Evolutionary conservation across 2,797 vertebrate genomes (phyloP), one percentile per base, ranked within the genome.

Genomic region (Lepilemur ruficaudatus): DNA sequence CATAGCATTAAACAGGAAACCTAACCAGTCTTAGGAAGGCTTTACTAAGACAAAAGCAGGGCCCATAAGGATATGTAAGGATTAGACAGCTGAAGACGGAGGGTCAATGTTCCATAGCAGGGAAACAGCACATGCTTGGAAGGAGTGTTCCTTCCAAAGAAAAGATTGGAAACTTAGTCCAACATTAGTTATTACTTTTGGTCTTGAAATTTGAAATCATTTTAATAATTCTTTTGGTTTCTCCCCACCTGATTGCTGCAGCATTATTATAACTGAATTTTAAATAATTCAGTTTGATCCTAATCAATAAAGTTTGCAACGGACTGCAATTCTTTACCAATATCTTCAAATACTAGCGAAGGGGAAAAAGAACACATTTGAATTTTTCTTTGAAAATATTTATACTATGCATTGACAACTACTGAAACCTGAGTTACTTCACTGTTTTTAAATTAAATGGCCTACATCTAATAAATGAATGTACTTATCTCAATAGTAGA

Each of bases 381-480:
- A 76, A 55, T 52, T 94, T 97, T 94, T n/a, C 78, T 94, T 32
- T 96, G 80, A 25, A 93, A 88, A 69, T 69, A 96, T 41, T 91
- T 41, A 20, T 7, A 94, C 52, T 75, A 35, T 91, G 89, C 93
- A 94, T 73, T 59, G 96, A 50, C n/a, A 86, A 93, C 78, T 94
- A 96, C 95, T 96, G 67, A 94, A 70, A 70, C 48, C 52, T 0
- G 81, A 93, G 89, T 70, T 85, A 82, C 73, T 86, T 94, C 76
- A 93, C 84, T 98, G 97, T 97, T 98, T 92, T 92, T 43, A 88
- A 65, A 82, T 52, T 95, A 97, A 97, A 93, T 85, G 86, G 90
- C 97, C 91, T 96, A 93, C 85, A 48, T 93, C 76, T 94, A 97
- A 69, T 59, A 89, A 86, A 92, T 95, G 61, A 1, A 3, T 43